Percentiles rank a stretch among this genome's conserved stretches.
Conservation (phyloP, 2,797 vertebrate genomes). For the Sebastes taczanowskii region DNA sequence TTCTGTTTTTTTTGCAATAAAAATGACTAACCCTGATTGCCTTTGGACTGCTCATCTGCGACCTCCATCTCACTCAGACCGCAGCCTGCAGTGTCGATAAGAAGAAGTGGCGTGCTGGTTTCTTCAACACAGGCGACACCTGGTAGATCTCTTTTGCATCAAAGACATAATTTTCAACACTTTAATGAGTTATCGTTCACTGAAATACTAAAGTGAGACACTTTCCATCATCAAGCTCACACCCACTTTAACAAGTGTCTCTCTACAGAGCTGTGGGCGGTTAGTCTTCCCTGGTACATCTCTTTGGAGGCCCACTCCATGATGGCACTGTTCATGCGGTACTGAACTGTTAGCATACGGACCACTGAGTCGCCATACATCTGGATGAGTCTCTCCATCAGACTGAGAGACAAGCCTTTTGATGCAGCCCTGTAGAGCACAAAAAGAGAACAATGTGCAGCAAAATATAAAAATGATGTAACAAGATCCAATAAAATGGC, state of each 20-base stretch:
- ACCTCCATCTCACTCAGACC: constrained; percentile 91
- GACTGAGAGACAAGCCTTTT: constrained; percentile 88
- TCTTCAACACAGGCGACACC: constrained; percentile 88
- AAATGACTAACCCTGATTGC: constrained; percentile 87
- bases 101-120: constrained; percentile 86
- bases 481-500: background rate
- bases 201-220: background rate
- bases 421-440: constrained; percentile 85
- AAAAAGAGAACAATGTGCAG: background rate
- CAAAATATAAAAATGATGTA: background rate
- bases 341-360: constrained; percentile 91
- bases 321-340: constrained; percentile 94
- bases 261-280: constrained; percentile 89
- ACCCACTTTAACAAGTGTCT: constrained; percentile 90
- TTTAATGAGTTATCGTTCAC: background rate
- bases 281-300: constrained; percentile 89
- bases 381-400: constrained; percentile 91
- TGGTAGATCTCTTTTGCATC: constrained; percentile 85
- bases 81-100: constrained; percentile 93
- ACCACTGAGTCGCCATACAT: constrained; percentile 77
- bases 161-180: background rate
- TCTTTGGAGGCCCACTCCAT: constrained; percentile 92
- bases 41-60: constrained; percentile 92
- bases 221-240: background rate
- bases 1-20: background rate